phyloP scores from a whole-genome alignment of 2,888 invertebrate genomes.

The Noctua comes region DNA sequence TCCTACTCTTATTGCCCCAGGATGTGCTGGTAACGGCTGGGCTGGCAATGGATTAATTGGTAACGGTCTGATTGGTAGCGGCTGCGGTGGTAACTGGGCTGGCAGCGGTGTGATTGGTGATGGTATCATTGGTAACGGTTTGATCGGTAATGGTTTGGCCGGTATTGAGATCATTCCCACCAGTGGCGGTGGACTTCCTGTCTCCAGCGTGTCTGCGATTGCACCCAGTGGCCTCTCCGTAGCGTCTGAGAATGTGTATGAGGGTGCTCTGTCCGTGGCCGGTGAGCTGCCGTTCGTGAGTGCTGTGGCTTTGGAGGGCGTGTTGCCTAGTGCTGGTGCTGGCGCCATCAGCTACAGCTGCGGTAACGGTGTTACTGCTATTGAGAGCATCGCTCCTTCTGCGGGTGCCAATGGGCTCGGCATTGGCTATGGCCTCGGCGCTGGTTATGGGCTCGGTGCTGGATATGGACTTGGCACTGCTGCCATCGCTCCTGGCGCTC shows the following conservation, averaged over 20 bases:
- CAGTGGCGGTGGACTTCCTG: slow-evolving; percentile 19
- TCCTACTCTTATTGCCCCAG: neutral
- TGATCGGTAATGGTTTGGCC: slow-evolving; percentile 4
- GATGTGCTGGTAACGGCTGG: slow-evolving; percentile 19
- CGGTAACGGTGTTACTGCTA: neutral
- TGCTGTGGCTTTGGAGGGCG: slow-evolving; percentile 73
- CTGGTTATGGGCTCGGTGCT: too few species aligned
- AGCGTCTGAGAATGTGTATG: slow-evolving; percentile 21
- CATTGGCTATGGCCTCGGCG: slow-evolving; percentile 17
- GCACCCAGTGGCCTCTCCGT: slow-evolving; percentile 24
- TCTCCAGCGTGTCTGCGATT: slow-evolving; percentile 11
- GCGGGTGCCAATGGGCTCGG: neutral
- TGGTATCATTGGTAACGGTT: slow-evolving; percentile 2
- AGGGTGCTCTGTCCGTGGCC: slow-evolving; percentile 70
- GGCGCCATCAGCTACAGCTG: slow-evolving; percentile 64
- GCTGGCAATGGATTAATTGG: neutral
- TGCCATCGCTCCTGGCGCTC: too few species aligned
- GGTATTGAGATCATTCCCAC: slow-evolving; percentile 23
- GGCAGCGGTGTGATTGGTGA: neutral
- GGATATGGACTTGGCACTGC: too few species aligned
- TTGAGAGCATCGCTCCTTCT: neutral
- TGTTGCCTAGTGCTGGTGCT: slow-evolving; percentile 72
- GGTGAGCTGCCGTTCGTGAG: slow-evolving; percentile 78
- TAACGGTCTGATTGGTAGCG: neutral
- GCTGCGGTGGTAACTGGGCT: slow-evolving; percentile 9